Conservation (phyloP, 1,140 invertebrate genomes). For the Drosophila novamexicana region DNA sequence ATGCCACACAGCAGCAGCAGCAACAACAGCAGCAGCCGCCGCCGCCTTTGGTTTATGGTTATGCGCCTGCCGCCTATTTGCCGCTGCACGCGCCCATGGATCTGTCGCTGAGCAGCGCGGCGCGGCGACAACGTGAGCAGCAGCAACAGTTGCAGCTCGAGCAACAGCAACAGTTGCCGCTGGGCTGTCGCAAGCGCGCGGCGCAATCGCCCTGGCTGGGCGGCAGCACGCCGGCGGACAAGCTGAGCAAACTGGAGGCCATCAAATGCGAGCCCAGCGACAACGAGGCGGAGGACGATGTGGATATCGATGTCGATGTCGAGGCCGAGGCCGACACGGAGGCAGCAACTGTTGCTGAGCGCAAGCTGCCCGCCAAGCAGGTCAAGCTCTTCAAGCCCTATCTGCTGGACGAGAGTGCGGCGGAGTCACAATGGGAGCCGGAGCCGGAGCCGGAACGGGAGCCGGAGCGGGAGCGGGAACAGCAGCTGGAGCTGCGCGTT, state of each 20-base stretch:
- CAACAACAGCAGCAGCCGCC: slow-evolving; percentile 19
- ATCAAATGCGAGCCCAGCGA: slow-evolving; percentile 60
- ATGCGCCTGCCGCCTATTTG: slow-evolving; percentile 31
- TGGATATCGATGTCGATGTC: slow-evolving; percentile 33
- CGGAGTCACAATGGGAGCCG: slow-evolving; percentile 50
- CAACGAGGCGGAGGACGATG: slow-evolving; percentile 38
- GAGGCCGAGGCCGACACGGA: slow-evolving; percentile 52
- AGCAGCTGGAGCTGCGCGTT: slow-evolving; percentile 53
- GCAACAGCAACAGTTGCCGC: slow-evolving; percentile 36
- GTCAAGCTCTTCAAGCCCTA: slow-evolving; percentile 90
- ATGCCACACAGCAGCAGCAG: slow-evolving; percentile 13
- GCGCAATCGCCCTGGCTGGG: slow-evolving; percentile 36
- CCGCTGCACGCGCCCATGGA: slow-evolving; percentile 70
- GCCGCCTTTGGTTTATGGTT: slow-evolving; percentile 13
- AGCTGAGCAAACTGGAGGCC: slow-evolving; percentile 64
- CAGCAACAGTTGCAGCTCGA: slow-evolving; percentile 41
- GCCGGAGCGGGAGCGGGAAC: slow-evolving; percentile 47
- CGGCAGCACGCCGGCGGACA: slow-evolving; percentile 41
- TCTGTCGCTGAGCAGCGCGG: slow-evolving; percentile 66
- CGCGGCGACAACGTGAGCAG: slow-evolving; percentile 47
- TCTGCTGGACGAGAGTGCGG: slow-evolving; percentile 86
- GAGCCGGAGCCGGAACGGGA: slow-evolving; percentile 27
- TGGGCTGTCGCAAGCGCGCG: slow-evolving; percentile 78
- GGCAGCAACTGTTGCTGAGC: slow-evolving; percentile 39
- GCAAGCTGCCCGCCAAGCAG: slow-evolving; percentile 75